Evolutionary conservation across 2,888 invertebrate genomes (phyloP).

Genomic region (Priocnemis perturbator): DNA sequence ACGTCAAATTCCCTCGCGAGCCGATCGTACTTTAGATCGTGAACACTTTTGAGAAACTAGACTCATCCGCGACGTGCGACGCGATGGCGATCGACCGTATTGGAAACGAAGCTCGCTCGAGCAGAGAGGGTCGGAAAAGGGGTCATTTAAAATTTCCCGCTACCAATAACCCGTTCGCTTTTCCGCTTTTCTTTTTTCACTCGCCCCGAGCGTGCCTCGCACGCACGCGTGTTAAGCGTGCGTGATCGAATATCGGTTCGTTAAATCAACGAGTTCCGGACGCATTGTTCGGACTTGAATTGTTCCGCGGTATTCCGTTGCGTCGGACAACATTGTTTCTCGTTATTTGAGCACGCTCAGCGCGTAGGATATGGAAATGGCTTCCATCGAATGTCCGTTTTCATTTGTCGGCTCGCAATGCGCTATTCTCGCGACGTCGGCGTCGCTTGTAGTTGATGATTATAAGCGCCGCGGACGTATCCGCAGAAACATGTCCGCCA

Average conservation of each 20-base stretch:
- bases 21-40: too few species aligned
- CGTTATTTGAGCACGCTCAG: constrained; percentile 46
- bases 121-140: neutral
- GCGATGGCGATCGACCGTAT: constrained; percentile 32
- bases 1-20: too few species aligned
- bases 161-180: too few species aligned
- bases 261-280: constrained; percentile 52
- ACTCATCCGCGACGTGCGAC: too few species aligned
- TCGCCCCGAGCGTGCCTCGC: too few species aligned
- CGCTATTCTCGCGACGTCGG: constrained; percentile 23
- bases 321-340: constrained; percentile 11
- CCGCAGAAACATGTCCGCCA: too few species aligned
- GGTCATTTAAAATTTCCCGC: too few species aligned
- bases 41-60: too few species aligned
- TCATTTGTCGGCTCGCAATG: constrained; percentile 5
- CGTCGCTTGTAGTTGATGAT: constrained; percentile 3
- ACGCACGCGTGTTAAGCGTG: constrained; percentile 16
- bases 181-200: too few species aligned
- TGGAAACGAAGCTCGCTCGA: neutral
- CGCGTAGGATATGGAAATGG: constrained; percentile 25
- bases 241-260: constrained; percentile 37
- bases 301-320: constrained; percentile 27
- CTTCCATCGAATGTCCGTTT: constrained; percentile 28
- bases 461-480: too few species aligned
- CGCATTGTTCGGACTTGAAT: constrained; percentile 44